phyloP scores from a whole-genome alignment of 1,140 invertebrate species.

The Pseudomyrmex flavicornis region DNA sequence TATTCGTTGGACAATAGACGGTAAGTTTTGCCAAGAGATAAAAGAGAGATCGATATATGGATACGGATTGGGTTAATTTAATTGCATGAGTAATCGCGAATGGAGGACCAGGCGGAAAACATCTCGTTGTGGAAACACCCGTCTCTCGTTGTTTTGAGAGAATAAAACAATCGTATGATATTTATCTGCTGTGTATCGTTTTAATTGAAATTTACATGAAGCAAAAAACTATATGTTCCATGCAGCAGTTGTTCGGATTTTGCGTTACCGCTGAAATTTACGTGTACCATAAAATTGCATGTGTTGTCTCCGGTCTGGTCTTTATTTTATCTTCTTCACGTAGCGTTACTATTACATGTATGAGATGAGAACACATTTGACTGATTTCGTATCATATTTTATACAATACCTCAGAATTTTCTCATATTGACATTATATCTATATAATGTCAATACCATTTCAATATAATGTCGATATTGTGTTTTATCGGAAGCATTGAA shows the following conservation, averaged over 20 bases:
- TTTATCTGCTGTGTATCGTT: slow-evolving; percentile 46
- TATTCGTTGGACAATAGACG: not conserved
- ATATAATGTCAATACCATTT: not conserved
- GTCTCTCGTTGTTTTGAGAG: not conserved
- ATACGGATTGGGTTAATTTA: slow-evolving; percentile 65
- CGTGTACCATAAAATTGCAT: slow-evolving; percentile 31
- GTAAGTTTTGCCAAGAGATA: slow-evolving; percentile 51
- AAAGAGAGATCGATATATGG: slow-evolving; percentile 36
- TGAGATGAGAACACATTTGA: slow-evolving; percentile 7
- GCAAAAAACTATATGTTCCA: slow-evolving; percentile 31
- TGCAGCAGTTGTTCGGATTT: slow-evolving; percentile 38
- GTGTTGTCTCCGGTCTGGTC: not conserved
- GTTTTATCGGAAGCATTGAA: not conserved
- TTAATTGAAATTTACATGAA: slow-evolving; percentile 61
- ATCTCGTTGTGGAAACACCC: slow-evolving; percentile 38
- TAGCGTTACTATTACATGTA: slow-evolving; percentile 35
- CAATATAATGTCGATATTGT: not conserved
- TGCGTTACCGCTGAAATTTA: slow-evolving; percentile 41
- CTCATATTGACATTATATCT: not conserved
- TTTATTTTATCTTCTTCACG: slow-evolving; percentile 31
- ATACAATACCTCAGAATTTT: not conserved
- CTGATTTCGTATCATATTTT: not conserved
- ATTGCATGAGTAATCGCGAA: slow-evolving; percentile 59
- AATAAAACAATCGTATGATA: slow-evolving; percentile 56
- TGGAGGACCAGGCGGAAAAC: slow-evolving; percentile 35